Conservation (phyloP, 2,113 vertebrate genomes). For the Hydrochoerus hydrochaeris region DNA sequence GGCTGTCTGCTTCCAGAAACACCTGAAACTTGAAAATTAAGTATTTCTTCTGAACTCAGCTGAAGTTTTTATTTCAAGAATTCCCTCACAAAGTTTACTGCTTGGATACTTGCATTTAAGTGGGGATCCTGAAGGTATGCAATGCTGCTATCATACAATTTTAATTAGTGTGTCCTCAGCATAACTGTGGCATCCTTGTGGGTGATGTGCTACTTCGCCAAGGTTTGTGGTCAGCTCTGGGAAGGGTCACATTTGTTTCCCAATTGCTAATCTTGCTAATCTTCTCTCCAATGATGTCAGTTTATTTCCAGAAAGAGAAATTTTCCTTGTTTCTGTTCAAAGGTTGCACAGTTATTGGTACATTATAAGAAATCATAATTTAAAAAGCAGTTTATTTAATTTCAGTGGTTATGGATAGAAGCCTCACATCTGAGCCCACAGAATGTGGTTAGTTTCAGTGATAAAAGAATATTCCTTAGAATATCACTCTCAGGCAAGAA, state of each 20-base stretch:
- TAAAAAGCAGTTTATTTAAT: background rate
- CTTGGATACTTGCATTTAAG: background rate
- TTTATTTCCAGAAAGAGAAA: background rate
- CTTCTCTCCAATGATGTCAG: background rate
- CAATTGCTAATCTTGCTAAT: background rate
- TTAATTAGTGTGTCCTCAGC: background rate
- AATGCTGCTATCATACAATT: background rate
- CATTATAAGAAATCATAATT: background rate
- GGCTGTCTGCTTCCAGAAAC: background rate
- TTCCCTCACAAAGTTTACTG: background rate
- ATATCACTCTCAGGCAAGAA: background rate
- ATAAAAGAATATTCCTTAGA: background rate
- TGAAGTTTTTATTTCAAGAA: background rate
- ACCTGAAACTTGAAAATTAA: background rate
- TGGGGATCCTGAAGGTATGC: background rate
- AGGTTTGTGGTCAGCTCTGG: background rate
- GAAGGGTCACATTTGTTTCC: background rate
- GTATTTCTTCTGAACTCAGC: background rate
- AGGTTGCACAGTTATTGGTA: background rate
- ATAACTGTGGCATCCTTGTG: rapidly evolving
- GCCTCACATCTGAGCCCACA: background rate
- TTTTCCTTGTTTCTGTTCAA: background rate
- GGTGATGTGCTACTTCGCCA: background rate
- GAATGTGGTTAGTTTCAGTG: background rate
- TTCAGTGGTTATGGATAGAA: background rate